A percentile compares a stretch with the other conserved stretches of the same genome.
These are phyloP conservation scores for Drosophila persimilis DNA, from an alignment of 1,140 invertebrate genomes.

Conservation along the genomic window DNA sequence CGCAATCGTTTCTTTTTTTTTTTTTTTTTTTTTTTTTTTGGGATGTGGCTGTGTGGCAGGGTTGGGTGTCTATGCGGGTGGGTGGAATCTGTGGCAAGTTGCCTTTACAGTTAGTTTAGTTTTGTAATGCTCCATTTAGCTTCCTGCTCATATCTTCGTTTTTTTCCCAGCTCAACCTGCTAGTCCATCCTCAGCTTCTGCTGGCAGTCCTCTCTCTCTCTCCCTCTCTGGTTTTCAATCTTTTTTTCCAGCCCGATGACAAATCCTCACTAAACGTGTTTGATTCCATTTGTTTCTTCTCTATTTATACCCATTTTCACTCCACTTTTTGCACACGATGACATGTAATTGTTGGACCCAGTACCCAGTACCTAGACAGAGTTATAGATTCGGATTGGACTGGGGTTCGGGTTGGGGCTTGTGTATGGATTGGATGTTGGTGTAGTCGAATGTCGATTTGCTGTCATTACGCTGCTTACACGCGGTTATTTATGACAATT, in stretches of 20 bases:
- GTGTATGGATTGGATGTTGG: background rate
- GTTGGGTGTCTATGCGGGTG: slow-evolving; percentile 11
- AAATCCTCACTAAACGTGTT: slow-evolving; percentile 78
- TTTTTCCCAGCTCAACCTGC: too few species aligned
- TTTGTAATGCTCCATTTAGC: slow-evolving; percentile 76
- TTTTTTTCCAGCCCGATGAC: slow-evolving; percentile 56
- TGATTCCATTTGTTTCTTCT: slow-evolving; percentile 68
- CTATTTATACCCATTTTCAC: slow-evolving; percentile 4
- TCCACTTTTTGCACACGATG: slow-evolving; percentile 13
- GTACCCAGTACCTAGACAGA: slow-evolving; percentile 22
- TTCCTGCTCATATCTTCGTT: too few species aligned
- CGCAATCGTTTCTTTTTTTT: slow-evolving; percentile 47
- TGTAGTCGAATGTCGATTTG: slow-evolving; percentile 56
- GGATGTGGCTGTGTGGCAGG: slow-evolving; percentile 4
- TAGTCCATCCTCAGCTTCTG: too few species aligned
- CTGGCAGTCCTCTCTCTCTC: too few species aligned
- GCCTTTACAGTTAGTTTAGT: slow-evolving; percentile 77
- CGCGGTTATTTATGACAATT: slow-evolving; percentile 81
- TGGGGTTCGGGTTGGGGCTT: background rate
- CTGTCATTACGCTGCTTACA: slow-evolving; percentile 76
- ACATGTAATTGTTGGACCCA: slow-evolving; percentile 44
- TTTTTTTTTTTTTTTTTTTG: slow-evolving; percentile 35
- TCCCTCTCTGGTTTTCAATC: too few species aligned
- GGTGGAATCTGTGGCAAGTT: slow-evolving; percentile 47
- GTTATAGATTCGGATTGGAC: background rate